Evolutionary conservation across 2,888 invertebrate species (phyloP), one percentile per base, ranked within the genome.

Genomic region (Cyrtodaria siliqua): DNA sequence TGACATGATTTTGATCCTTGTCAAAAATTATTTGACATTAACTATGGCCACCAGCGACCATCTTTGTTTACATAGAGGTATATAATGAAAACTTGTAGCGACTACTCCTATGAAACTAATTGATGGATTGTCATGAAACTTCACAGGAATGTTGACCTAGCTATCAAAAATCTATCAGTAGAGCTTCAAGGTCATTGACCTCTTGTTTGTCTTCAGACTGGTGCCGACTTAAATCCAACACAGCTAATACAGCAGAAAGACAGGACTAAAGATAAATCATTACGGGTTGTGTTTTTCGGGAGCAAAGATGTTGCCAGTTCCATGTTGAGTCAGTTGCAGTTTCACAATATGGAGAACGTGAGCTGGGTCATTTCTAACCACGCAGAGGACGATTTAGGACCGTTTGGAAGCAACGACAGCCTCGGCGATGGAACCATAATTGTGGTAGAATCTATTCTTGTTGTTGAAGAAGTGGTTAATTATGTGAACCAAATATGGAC

Each of bases 221-320:
- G 69, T 42, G 24, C 20, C 38, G 67, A 61, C 23, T 20, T 68
- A 26, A 16, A 75, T 44, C 29, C 12, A 38, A 47, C 52, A 18
- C 59, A 27, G 27, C 53, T 86, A 23, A 63, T 47, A 12, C 27
- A 59, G 20, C 80, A 79, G 16, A 57, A 78, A 23, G 55, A 67
- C 2, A 64, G 64, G 29, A 63, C 85, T 0, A 72, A 80, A 40
- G 56, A 79, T 20, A 49, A 59, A 16, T 76, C 79, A 2, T 38
- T 90, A 14, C 82, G 83, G 0, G 85, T 89, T 14, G 79, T 89
- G 16, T 90, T 86, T 67, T 83, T 89, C 53, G 90, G 90, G 8
- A 56, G 61, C 8, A 52, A 69, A 38, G 77, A 67, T 24, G 62
- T 69, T 8, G 84, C 82, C 24, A 69, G 62, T 47, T 55, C 63